phyloP scores from a whole-genome alignment of 2,797 vertebrate species.

The Dendrocincla fuliginosa region DNA sequence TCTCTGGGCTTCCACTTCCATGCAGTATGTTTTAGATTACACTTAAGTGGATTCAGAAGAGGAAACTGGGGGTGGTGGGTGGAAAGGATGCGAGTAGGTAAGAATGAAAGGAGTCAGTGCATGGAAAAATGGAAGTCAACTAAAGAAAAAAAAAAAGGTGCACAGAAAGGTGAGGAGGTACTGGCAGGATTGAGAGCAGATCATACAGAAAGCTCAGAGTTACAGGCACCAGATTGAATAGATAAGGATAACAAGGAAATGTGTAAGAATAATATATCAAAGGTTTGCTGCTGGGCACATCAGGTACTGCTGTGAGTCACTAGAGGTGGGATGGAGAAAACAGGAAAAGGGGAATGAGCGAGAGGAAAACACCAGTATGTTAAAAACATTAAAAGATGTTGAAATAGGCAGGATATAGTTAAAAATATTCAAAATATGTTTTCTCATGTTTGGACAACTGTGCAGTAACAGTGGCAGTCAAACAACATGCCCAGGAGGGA shows the following conservation, averaged over 20 bases:
- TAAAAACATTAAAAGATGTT: not conserved
- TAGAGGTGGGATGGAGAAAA: not conserved
- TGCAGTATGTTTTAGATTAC: conserved; percentile 54
- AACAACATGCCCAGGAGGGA: not conserved
- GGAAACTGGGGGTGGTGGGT: conserved; percentile 40
- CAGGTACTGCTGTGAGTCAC: not conserved
- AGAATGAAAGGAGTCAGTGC: not conserved
- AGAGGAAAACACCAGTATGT: not conserved
- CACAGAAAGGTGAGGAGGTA: not conserved
- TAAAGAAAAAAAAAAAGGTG: not conserved
- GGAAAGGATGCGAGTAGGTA: not conserved
- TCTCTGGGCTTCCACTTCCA: conserved; percentile 47
- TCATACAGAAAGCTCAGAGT: not conserved
- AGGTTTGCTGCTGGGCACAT: not conserved
- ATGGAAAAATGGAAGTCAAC: not conserved
- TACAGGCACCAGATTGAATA: not conserved
- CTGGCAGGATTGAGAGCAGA: not conserved
- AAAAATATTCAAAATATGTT: not conserved
- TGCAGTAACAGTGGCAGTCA: not conserved
- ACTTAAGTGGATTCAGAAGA: conserved; percentile 51
- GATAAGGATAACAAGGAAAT: not conserved
- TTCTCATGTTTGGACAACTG: not conserved
- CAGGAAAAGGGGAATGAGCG: not conserved
- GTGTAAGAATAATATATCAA: not conserved
- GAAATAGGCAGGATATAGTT: not conserved